phyloP scores from a whole-genome alignment of 2,888 invertebrate species.

The Scelioninae gen. 2 region DNA sequence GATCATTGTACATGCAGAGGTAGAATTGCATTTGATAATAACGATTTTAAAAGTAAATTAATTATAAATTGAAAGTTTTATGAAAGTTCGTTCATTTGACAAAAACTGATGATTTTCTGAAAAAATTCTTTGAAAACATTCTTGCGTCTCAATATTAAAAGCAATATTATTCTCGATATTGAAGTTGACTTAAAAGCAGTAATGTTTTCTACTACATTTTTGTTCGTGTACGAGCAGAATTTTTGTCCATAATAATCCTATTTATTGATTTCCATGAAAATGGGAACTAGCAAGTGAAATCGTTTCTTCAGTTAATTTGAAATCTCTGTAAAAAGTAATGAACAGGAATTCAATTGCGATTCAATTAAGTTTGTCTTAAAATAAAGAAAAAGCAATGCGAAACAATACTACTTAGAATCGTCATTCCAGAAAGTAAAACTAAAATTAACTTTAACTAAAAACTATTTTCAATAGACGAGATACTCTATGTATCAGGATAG shows the following conservation, averaged over 20 bases:
- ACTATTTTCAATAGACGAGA: slow-evolving; percentile 14
- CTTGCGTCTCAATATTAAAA: too few relatives aligned
- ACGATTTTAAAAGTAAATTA: too few relatives aligned
- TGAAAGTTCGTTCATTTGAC: too few relatives aligned
- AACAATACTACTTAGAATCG: slow-evolving; percentile 31
- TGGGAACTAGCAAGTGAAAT: slow-evolving; percentile 33
- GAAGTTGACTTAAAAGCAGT: neutral
- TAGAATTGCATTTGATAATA: too few relatives aligned
- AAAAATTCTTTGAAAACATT: too few relatives aligned
- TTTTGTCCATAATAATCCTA: neutral
- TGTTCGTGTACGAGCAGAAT: too few relatives aligned
- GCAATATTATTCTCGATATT: too few relatives aligned
- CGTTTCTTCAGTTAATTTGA: slow-evolving; percentile 51
- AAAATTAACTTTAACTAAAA: slow-evolving; percentile 25
- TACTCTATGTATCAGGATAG: neutral
- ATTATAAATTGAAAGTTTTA: too few relatives aligned
- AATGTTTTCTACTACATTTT: neutral
- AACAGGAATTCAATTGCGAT: slow-evolving; percentile 51
- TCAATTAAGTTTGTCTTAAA: slow-evolving; percentile 49
- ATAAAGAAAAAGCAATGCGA: slow-evolving; percentile 40
- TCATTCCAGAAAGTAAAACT: slow-evolving; percentile 30
- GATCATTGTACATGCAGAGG: too few relatives aligned
- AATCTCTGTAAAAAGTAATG: slow-evolving; percentile 53
- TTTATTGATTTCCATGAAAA: slow-evolving; percentile 39
- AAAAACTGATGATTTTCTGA: too few relatives aligned